A percentile compares a stretch with the other conserved stretches of the same genome.
Evolutionary conservation across 2,888 invertebrate genomes (phyloP).

Genomic region (Eledone cirrhosa): DNA sequence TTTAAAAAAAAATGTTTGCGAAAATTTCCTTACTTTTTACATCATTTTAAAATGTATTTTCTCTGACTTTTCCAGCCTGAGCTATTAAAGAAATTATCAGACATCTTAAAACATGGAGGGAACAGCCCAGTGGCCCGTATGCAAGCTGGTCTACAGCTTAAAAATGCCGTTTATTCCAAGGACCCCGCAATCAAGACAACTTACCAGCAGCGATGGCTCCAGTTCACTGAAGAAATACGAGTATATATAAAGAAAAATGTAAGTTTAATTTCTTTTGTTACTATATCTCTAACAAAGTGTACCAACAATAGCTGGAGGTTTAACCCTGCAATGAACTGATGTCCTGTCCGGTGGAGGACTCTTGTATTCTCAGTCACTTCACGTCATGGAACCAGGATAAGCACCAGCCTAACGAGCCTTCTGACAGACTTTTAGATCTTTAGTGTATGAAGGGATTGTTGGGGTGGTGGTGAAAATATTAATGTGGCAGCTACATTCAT

Average conservation of each 20-base stretch:
- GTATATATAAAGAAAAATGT: slow-evolving; percentile 94
- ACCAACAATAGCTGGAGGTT: too few species aligned
- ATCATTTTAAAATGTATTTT: too few species aligned
- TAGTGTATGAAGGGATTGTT: not conserved
- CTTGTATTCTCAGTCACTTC: too few species aligned
- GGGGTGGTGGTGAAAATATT: not conserved
- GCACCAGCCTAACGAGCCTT: too few species aligned
- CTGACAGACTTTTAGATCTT: too few species aligned
- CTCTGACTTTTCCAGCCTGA: slow-evolving; percentile 73
- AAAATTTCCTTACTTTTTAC: too few species aligned
- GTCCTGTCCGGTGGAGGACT: too few species aligned
- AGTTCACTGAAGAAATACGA: slow-evolving; percentile 85
- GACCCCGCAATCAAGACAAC: slow-evolving; percentile 81
- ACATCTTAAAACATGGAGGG: slow-evolving; percentile 86
- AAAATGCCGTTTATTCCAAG: slow-evolving; percentile 97
- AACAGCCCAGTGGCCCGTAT: slow-evolving; percentile 94
- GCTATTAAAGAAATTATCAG: slow-evolving; percentile 92
- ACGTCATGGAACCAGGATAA: too few species aligned
- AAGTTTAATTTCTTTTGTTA: slow-evolving; percentile 65
- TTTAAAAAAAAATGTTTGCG: too few species aligned
- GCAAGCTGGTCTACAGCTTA: slow-evolving; percentile 97
- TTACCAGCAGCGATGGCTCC: slow-evolving; percentile 93
- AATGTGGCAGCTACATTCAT: too few species aligned
- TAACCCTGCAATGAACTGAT: too few species aligned
- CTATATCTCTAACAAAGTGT: not conserved